Evolutionary conservation across 1,140 invertebrate genomes (phyloP).

Genomic region (Achatina immaculata): DNA sequence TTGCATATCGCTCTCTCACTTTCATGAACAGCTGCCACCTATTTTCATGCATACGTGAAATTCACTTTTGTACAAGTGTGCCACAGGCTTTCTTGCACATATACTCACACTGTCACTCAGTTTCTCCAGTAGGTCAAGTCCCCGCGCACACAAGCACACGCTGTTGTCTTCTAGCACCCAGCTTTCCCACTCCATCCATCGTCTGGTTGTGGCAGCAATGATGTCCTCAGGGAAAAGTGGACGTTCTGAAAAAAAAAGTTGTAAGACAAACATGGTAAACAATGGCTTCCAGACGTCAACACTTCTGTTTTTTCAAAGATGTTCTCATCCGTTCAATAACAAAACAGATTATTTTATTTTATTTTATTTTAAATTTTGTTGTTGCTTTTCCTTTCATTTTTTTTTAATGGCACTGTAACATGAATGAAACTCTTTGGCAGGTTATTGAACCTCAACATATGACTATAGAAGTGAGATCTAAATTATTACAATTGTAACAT

Average conservation of each 20-base stretch:
- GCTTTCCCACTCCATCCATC: slow-evolving; percentile 89
- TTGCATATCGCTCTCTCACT: too few species aligned
- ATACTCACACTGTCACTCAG: slow-evolving; percentile 45
- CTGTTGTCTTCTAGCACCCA: slow-evolving; percentile 44
- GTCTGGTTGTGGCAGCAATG: slow-evolving; percentile 78
- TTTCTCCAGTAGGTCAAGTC: slow-evolving; percentile 44
- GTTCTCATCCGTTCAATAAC: neutral
- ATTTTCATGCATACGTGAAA: too few species aligned
- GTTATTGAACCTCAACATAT: neutral
- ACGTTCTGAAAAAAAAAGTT: slow-evolving; percentile 71
- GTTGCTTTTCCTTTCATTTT: neutral
- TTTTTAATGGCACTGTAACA: neutral
- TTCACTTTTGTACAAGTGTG: too few species aligned
- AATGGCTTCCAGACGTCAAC: neutral
- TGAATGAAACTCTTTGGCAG: neutral
- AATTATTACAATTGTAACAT: neutral
- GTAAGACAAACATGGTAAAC: neutral
- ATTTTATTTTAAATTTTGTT: too few species aligned
- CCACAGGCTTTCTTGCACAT: too few species aligned
- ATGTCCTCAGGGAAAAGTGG: slow-evolving; percentile 84
- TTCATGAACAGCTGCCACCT: too few species aligned
- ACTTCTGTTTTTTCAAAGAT: neutral
- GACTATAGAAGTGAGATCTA: neutral
- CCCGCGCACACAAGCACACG: slow-evolving; percentile 48
- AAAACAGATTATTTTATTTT: neutral